phyloP scores from a whole-genome alignment of 2,888 invertebrate genomes.

The Allolobophora icterica region DNA sequence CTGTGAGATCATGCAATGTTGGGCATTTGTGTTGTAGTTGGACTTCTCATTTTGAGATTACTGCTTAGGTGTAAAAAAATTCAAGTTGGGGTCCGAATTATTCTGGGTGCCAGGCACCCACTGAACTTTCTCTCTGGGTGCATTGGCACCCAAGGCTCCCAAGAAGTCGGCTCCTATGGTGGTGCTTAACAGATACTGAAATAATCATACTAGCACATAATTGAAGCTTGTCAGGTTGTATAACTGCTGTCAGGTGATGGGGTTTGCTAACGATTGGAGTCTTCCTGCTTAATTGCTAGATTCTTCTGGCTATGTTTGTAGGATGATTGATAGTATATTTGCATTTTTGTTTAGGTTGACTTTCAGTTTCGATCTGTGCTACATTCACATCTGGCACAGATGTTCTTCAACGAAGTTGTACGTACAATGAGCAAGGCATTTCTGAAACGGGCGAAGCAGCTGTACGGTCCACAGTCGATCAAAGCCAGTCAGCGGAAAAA shows the following conservation, averaged over 20 bases:
- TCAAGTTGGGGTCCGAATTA: too few species aligned
- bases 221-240: not conserved
- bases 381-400: conserved; percentile 85
- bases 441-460: conserved; percentile 78
- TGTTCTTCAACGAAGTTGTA: conserved; percentile 96
- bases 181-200: too few species aligned
- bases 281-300: not conserved
- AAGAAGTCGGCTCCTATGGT: too few species aligned
- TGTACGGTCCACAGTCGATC: conserved; percentile 74
- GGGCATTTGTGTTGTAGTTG: too few species aligned
- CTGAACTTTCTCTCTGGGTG: too few species aligned
- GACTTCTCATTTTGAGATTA: too few species aligned
- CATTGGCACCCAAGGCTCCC: too few species aligned
- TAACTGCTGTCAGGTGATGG: not conserved
- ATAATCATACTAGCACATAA: too few species aligned
- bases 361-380: conserved; percentile 89
- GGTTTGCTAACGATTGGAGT: not conserved
- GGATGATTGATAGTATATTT: not conserved
- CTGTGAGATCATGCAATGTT: too few species aligned
- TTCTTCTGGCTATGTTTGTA: not conserved
- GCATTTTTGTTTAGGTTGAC: conserved; percentile 63
- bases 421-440: conserved; percentile 94
- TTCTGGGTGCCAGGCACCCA: too few species aligned
- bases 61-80: too few species aligned
- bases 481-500: conserved; percentile 33